Percentiles rank a stretch among this genome's conserved stretches.
These are phyloP conservation scores for Matsumurasca onukii DNA, from an alignment of 1,140 invertebrate species.

Conservation along the genomic window DNA sequence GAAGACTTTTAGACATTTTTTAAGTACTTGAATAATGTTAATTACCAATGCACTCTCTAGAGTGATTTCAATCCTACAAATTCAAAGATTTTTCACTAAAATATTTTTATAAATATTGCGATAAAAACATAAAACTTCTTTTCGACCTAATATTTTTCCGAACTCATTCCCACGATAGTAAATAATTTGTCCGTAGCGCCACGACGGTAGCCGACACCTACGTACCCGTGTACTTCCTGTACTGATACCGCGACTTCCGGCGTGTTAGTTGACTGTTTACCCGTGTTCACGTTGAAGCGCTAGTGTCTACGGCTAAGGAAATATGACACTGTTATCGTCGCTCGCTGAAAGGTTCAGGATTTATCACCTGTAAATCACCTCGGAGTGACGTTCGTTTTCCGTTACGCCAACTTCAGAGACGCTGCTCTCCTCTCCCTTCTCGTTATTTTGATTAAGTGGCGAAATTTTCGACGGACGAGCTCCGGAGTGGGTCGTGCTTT, in stretches of 20 bases:
- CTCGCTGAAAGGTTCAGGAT: slow-evolving; percentile 5
- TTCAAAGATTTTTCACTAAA: no score
- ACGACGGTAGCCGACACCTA: background rate
- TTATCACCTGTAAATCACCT: slow-evolving; percentile 19
- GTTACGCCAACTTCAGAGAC: background rate
- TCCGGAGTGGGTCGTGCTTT: background rate
- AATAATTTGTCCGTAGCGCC: no score
- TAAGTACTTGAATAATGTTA: no score
- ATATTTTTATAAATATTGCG: no score
- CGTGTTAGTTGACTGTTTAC: background rate
- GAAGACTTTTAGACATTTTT: no score
- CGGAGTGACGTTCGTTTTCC: slow-evolving; percentile 17
- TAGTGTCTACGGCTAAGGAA: slow-evolving; percentile 1
- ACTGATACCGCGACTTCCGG: background rate
- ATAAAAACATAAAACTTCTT: no score
- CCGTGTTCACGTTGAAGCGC: background rate
- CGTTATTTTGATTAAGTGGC: slow-evolving; percentile 12
- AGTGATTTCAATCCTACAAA: no score
- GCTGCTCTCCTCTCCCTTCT: background rate
- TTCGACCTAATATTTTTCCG: no score
- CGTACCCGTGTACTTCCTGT: background rate
- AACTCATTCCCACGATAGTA: no score
- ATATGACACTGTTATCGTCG: slow-evolving; percentile 19
- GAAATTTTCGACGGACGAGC: background rate
- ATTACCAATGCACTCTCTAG: no score